Percentiles rank a stretch among this genome's conserved stretches.
phyloP scores from a whole-genome alignment of 2,113 vertebrate genomes.

The Burhinus oedicnemus region DNA sequence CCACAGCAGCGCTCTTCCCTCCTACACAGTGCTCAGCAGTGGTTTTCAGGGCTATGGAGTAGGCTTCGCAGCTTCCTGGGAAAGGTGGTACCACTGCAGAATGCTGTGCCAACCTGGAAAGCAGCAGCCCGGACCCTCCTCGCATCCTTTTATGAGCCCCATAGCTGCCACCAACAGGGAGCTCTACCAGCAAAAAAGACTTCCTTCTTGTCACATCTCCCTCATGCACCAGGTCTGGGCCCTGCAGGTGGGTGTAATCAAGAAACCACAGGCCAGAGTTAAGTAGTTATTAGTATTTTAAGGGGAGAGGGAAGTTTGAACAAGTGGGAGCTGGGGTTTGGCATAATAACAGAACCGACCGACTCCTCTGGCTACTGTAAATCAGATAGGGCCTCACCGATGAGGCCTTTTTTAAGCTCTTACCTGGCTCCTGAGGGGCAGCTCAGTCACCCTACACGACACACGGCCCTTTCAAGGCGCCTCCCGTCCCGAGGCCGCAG shows the following conservation, averaged over 20 bases:
- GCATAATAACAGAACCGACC: accelerated
- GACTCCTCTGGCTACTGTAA: background rate
- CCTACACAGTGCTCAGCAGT: background rate
- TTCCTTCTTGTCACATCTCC: background rate
- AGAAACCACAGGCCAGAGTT: background rate
- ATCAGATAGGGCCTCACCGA: accelerated
- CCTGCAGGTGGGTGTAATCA: background rate
- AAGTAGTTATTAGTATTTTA: background rate
- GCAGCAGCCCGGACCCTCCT: background rate
- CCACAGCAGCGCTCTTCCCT: slow-evolving; percentile 18
- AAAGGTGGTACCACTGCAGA: accelerated
- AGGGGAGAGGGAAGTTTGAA: background rate
- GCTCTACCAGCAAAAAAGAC: background rate
- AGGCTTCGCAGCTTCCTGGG: background rate
- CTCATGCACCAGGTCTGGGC: background rate
- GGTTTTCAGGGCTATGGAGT: background rate
- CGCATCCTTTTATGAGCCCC: background rate
- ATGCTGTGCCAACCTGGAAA: background rate
- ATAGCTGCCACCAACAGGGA: background rate
- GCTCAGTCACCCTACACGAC: background rate
- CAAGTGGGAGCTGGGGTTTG: background rate
- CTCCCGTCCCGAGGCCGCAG: background rate
- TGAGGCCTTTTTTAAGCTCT: background rate
- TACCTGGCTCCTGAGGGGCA: background rate
- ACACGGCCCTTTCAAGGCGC: background rate